Base-by-base conservation (phyloP, 1,140 invertebrate species). In the Heliconius melpomene region DNA sequence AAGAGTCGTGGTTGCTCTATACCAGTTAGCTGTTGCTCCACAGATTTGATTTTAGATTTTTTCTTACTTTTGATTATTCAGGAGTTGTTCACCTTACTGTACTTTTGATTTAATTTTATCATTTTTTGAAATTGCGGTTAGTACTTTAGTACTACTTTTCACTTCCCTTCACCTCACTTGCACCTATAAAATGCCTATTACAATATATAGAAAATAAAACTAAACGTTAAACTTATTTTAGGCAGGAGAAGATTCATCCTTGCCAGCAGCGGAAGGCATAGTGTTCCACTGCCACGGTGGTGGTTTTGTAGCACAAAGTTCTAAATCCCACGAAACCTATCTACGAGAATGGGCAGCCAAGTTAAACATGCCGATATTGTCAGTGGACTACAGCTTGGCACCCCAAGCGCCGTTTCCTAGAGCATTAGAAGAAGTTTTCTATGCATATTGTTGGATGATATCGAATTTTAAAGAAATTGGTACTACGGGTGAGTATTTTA, bases 271-370 rank as follows among this genome's bases (percentile, higher is more conserved):
- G 5, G 91, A 94, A 7, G 94, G 96, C 20, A 92, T 99, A 8
- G 86, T 99, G 3, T 96, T 99, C 84, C 99, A 99, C 93, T 98
- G 98, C 92, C 99, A 99, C 93, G 99, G 99, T 8, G 99, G 99
- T 60, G 99, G 99, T 7, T 99, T 99, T 93, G 98, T 99, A 0
- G 97, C 99, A 0, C 99, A 99, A 90, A 99, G 98, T 66, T 99
- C 98, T 0, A 97, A 97, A 85, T 98, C 98, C 2, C 99, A 99
- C 91, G 98, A 99, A 90, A 96, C 97, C 1, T 99, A 99, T 90
- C 94, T 99, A 29, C 95, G 98, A 9, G 96, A 97, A 72, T 99
- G 99, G 99, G 98, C 98, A 0, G 95, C 96, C 57, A 96, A 96
- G 1, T 89, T 99, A 2, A 96, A 98, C 77, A 96, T 98, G 75